Evolutionary conservation across 2,888 invertebrate species (phyloP).

Genomic region (Linnaemya vulpina): DNA sequence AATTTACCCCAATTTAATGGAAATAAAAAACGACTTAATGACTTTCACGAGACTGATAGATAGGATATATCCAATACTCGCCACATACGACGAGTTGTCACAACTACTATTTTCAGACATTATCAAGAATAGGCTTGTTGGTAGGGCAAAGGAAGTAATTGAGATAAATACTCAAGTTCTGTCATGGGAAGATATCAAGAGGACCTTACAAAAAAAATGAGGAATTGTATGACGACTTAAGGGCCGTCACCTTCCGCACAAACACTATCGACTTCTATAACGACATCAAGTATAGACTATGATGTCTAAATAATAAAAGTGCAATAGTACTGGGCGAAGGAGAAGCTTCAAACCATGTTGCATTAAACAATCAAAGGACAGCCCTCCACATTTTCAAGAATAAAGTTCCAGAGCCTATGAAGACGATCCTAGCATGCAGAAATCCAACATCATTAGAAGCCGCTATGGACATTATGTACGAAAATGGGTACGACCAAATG

Average conservation of each 20-base stretch:
- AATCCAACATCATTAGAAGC: slow-evolving; percentile 1
- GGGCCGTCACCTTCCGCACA: not conserved
- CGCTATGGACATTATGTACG: slow-evolving; percentile 4
- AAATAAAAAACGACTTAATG: no score
- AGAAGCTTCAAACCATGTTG: not conserved
- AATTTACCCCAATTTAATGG: no score
- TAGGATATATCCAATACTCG: no score
- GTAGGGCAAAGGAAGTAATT: no score
- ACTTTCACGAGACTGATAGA: no score
- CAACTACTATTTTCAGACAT: no score
- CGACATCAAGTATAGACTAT: slow-evolving; percentile 14
- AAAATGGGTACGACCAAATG: slow-evolving; percentile 18
- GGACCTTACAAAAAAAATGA: slow-evolving; percentile 8
- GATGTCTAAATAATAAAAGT: slow-evolving; percentile 12
- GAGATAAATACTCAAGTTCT: not conserved
- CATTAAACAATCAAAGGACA: not conserved
- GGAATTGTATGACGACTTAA: slow-evolving; percentile 5
- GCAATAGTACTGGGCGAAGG: not conserved
- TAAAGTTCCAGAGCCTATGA: slow-evolving; percentile 18
- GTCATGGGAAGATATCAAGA: not conserved
- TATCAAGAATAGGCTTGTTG: no score
- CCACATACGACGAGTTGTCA: no score
- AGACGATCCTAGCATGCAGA: not conserved
- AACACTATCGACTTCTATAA: not conserved
- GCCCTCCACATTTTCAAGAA: not conserved